A percentile compares a stretch with the other conserved stretches of the same genome.
phyloP scores from a whole-genome alignment of 2,888 invertebrate species.

The Phaedon cochleariae region DNA sequence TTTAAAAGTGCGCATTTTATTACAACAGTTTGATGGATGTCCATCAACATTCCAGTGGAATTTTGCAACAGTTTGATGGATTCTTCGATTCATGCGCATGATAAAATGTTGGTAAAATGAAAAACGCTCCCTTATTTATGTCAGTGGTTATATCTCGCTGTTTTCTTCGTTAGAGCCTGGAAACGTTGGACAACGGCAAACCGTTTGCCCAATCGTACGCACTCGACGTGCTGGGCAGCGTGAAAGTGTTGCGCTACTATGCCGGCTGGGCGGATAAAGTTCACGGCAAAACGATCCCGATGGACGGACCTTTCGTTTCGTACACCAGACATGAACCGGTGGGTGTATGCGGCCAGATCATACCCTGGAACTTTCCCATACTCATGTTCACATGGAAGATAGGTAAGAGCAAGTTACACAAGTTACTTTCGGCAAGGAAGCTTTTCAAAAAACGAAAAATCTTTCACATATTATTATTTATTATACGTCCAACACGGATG shows the following conservation, averaged over 20 bases:
- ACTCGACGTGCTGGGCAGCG: constrained; percentile 71
- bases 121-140: no score
- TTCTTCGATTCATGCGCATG: no score
- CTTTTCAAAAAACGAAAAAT: no score
- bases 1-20: no score
- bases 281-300: constrained; percentile 76
- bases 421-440: no score
- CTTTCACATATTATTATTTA: no score
- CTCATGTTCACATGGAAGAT: constrained; percentile 97
- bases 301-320: constrained; percentile 82
- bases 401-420: constrained; percentile 30
- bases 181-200: constrained; percentile 95
- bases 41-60: no score
- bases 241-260: constrained; percentile 80
- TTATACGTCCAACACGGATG: no score
- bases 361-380: constrained; percentile 94
- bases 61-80: no score
- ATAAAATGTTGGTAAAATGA: no score
- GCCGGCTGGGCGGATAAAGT: constrained; percentile 96
- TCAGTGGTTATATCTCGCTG: no score
- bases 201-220: constrained; percentile 78
- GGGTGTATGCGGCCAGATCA: constrained; percentile 94
- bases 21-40: no score
- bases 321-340: constrained; percentile 92
- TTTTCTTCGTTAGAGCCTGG: constrained; percentile 73